Evolutionary conservation across 2,888 invertebrate species (phyloP).

Genomic region (Flabesymbios commensalis): DNA sequence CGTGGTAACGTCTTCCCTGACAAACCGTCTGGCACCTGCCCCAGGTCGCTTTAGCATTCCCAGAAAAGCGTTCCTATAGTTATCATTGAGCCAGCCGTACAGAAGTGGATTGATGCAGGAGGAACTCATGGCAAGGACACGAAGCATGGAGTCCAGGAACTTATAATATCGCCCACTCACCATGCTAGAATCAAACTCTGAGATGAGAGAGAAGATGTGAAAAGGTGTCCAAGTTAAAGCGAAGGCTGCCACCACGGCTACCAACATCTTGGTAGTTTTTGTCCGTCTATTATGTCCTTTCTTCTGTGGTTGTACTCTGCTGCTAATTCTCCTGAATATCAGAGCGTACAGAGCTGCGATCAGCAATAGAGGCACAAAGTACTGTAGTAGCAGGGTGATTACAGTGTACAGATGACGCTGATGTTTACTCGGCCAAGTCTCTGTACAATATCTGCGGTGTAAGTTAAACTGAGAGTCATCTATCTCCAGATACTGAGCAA

Average conservation of each 20-base stretch:
- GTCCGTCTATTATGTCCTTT: slow-evolving; percentile 30
- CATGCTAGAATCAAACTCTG: slow-evolving; percentile 41
- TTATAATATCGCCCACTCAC: slow-evolving; percentile 41
- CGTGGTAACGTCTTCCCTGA: too few relatives aligned
- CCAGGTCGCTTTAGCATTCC: slow-evolving; percentile 18
- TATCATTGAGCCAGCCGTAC: slow-evolving; percentile 60
- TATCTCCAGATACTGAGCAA: slow-evolving; percentile 50
- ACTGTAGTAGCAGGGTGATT: slow-evolving; percentile 49
- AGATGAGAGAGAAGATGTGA: slow-evolving; percentile 48
- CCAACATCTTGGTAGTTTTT: slow-evolving; percentile 53
- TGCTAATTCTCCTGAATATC: slow-evolving; percentile 49
- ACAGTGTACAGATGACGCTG: slow-evolving; percentile 47
- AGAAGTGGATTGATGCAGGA: slow-evolving; percentile 59
- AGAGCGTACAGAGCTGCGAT: slow-evolving; percentile 49
- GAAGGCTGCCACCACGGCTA: slow-evolving; percentile 54
- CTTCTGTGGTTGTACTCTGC: slow-evolving; percentile 39
- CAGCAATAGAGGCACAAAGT: slow-evolving; percentile 48
- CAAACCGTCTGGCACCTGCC: background rate
- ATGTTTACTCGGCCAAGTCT: slow-evolving; percentile 44
- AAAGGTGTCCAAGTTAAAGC: slow-evolving; percentile 57
- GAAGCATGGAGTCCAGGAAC: slow-evolving; percentile 50
- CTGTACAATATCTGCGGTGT: slow-evolving; percentile 44
- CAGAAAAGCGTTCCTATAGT: slow-evolving; percentile 40
- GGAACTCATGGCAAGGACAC: slow-evolving; percentile 57
- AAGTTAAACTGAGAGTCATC: slow-evolving; percentile 40